phyloP scores from a whole-genome alignment of 2,113 vertebrate genomes.

The Hemiprocne comata region DNA sequence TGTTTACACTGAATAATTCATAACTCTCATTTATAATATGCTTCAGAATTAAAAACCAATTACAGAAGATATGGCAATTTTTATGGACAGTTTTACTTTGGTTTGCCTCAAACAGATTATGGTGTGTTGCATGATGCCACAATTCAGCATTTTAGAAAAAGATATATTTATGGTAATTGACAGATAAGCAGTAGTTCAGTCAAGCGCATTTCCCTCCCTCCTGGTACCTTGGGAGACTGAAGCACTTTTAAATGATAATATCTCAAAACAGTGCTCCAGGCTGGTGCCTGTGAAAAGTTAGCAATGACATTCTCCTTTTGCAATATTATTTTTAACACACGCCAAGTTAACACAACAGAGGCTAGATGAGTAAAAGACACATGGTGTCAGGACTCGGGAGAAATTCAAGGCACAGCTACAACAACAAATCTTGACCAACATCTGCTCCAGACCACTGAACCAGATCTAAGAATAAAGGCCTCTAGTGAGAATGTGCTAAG shows the following conservation, averaged over 20 bases:
- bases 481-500: neutral
- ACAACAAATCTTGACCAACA: neutral
- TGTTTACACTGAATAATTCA: neutral
- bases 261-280: slow-evolving; percentile 1
- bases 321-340: slow-evolving; percentile 39
- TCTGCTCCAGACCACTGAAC: neutral
- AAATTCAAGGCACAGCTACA: slow-evolving; percentile 6
- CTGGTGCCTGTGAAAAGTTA: slow-evolving; percentile 27
- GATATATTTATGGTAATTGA: neutral
- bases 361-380: neutral
- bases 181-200: neutral
- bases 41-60: neutral
- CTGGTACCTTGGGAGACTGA: neutral
- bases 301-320: neutral
- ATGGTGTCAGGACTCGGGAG: neutral
- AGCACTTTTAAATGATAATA: neutral
- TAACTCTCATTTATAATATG: neutral
- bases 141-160: neutral
- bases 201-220: neutral
- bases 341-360: slow-evolving; percentile 3
- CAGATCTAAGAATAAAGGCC: slow-evolving; percentile 10
- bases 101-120: neutral
- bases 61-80: neutral
- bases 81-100: neutral
- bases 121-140: neutral